A percentile compares a stretch with the other conserved stretches of the same genome.
Evolutionary conservation across 2,888 invertebrate species (phyloP).

Genomic region (Microctonus brassicae): DNA sequence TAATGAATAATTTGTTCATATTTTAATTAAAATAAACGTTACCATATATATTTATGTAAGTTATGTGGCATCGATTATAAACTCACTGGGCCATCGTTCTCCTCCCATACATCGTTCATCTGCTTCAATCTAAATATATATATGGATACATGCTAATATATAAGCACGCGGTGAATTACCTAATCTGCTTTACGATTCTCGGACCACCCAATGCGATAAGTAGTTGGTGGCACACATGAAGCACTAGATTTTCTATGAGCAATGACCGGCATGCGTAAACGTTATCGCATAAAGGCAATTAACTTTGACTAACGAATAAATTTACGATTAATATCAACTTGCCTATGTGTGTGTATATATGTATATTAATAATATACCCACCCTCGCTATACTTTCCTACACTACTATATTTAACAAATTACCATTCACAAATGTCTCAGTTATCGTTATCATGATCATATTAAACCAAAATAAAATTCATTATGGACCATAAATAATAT

Average conservation of each 20-base stretch:
- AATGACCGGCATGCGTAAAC: constrained; percentile 57
- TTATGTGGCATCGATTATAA: not conserved
- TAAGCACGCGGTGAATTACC: constrained; percentile 50
- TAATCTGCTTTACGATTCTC: constrained; percentile 57
- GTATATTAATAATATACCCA: too few relatives aligned
- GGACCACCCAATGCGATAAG: constrained; percentile 52
- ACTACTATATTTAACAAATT: not conserved
- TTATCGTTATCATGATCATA: not conserved
- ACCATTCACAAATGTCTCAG: not conserved
- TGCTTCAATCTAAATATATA: constrained; percentile 35
- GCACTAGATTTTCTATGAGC: constrained; percentile 58
- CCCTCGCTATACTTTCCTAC: not conserved
- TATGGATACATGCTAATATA: constrained; percentile 40
- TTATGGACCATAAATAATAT: not conserved
- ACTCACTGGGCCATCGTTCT: constrained; percentile 8
- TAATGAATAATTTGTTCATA: not conserved
- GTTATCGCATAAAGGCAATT: constrained; percentile 59
- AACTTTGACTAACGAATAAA: constrained; percentile 57
- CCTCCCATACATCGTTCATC: constrained; percentile 39
- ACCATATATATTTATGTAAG: not conserved
- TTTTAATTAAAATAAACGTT: not conserved
- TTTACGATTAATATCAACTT: constrained; percentile 53
- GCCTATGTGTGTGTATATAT: not conserved
- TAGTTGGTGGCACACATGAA: constrained; percentile 44
- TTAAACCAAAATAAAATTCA: not conserved